phyloP scores from a whole-genome alignment of 2,113 vertebrate species.

The Manacus vitellinus region DNA sequence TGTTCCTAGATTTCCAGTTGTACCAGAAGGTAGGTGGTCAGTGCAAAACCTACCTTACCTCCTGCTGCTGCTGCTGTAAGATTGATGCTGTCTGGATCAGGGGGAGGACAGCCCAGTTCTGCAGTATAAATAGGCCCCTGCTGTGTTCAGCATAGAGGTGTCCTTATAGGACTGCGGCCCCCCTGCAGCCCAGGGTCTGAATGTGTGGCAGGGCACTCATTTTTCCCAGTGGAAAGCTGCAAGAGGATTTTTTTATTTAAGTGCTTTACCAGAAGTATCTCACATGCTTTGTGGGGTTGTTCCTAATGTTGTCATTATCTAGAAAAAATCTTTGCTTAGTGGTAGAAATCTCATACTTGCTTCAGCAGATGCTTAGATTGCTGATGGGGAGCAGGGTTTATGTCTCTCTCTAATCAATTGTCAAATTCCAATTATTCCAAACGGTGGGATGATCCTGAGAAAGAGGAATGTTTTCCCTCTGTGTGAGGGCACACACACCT shows the following conservation, averaged over 20 bases:
- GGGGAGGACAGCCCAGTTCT: not conserved
- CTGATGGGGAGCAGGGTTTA: not conserved
- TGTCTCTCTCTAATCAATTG: not conserved
- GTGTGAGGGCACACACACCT: not conserved
- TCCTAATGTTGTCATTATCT: not conserved
- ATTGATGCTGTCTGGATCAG: not conserved
- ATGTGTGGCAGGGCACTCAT: not conserved
- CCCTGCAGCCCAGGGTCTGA: not conserved
- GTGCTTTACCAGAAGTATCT: not conserved
- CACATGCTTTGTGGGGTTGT: not conserved
- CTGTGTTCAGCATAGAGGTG: not conserved
- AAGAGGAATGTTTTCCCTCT: not conserved
- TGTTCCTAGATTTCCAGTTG: conserved; percentile 17
- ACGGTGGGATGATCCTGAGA: not conserved
- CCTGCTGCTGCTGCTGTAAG: not conserved
- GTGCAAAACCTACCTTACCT: not conserved
- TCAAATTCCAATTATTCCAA: not conserved
- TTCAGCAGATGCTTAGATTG: not conserved
- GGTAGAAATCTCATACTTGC: not conserved
- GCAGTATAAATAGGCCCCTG: not conserved
- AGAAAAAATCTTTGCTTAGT: not conserved
- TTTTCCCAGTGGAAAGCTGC: not conserved
- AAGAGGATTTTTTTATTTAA: not conserved
- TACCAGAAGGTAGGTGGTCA: not conserved
- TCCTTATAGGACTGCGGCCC: not conserved